phyloP scores from a whole-genome alignment of 2,797 vertebrate species.

The Ctenosaura bakeri region DNA sequence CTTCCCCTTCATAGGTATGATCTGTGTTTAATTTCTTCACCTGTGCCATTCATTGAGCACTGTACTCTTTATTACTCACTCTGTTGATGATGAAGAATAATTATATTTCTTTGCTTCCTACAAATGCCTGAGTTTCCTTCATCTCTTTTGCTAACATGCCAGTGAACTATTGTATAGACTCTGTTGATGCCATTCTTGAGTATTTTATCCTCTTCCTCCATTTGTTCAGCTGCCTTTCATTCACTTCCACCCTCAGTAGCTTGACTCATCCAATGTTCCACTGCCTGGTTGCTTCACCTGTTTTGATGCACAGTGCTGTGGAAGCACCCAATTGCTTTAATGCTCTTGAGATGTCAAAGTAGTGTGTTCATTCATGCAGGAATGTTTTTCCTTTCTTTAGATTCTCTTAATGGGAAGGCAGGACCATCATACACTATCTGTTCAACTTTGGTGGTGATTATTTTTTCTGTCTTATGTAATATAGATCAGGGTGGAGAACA shows the following conservation, averaged over 20 bases:
- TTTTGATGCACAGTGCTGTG: background rate
- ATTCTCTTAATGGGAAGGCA: background rate
- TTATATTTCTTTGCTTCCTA: no score
- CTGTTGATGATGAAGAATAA: no score
- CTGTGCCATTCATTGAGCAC: no score
- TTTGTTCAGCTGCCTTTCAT: background rate
- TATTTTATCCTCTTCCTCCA: background rate
- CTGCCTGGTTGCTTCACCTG: background rate
- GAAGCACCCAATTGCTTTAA: background rate
- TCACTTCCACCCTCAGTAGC: background rate
- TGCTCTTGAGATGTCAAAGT: background rate
- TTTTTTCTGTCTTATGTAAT: background rate
- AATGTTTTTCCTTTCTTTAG: background rate
- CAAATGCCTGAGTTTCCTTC: background rate
- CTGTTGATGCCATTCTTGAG: background rate
- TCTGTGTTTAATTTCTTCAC: no score
- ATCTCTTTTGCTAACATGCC: background rate
- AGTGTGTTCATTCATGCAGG: background rate
- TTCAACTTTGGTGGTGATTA: background rate
- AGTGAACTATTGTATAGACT: background rate
- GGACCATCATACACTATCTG: background rate
- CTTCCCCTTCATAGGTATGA: no score
- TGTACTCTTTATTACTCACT: no score
- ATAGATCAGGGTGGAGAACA: no score
- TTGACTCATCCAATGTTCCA: background rate